These are phyloP conservation scores for Agonopterix subpropinquella DNA, from an alignment of 2,888 invertebrate genomes.

Conservation along the genomic window DNA sequence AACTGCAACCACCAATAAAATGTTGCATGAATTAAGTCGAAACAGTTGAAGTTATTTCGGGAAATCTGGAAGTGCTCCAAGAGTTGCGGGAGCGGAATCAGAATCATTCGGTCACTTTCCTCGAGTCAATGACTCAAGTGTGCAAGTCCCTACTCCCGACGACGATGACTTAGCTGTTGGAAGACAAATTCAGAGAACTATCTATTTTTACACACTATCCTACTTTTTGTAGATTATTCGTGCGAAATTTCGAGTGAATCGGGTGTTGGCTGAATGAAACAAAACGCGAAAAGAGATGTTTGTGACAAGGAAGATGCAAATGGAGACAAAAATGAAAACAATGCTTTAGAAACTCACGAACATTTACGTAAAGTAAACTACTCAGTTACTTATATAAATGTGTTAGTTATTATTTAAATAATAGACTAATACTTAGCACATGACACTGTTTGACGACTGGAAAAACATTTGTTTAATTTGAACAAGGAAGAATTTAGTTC, in stretches of 20 bases:
- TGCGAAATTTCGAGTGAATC: conserved; percentile 7
- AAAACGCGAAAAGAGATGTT: too few relatives aligned
- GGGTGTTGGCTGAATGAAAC: too few relatives aligned
- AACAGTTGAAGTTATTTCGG: conserved; percentile 60
- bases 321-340: too few relatives aligned
- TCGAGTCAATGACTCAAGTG: conserved; percentile 64
- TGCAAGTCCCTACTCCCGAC: not conserved
- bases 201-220: conserved; percentile 29
- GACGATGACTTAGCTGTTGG: conserved; percentile 2
- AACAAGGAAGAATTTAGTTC: too few relatives aligned
- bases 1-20: conserved; percentile 48
- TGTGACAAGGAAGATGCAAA: too few relatives aligned
- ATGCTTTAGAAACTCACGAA: too few relatives aligned
- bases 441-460: too few relatives aligned
- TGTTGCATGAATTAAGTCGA: conserved; percentile 45
- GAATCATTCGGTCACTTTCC: conserved; percentile 63
- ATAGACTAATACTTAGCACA: too few relatives aligned
- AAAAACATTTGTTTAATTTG: too few relatives aligned
- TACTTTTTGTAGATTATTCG: conserved; percentile 15
- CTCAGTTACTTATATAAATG: too few relatives aligned
- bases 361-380: too few relatives aligned
- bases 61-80: conserved; percentile 71
- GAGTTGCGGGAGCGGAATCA: conserved; percentile 44
- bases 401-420: too few relatives aligned
- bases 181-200: conserved; percentile 32